Conservation (phyloP, 2,888 invertebrate genomes). For the Desoria tigrina region DNA sequence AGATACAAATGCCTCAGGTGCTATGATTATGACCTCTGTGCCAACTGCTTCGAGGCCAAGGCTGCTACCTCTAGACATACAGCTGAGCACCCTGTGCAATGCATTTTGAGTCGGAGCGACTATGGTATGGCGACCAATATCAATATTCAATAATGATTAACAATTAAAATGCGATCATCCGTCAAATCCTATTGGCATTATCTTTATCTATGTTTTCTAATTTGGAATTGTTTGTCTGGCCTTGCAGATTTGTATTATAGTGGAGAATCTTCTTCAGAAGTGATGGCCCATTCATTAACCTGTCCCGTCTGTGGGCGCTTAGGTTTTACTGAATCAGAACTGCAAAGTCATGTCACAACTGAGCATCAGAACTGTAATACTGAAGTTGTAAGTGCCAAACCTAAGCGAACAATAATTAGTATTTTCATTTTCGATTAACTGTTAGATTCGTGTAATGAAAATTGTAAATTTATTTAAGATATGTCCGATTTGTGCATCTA, state of each 20-base stretch:
- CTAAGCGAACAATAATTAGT: constrained; percentile 1
- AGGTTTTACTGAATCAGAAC: constrained; percentile 89
- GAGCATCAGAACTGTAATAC: constrained; percentile 89
- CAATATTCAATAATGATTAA: constrained; percentile 7
- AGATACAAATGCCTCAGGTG: constrained; percentile 99
- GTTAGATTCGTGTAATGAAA: no score
- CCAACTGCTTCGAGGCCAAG: constrained; percentile 90
- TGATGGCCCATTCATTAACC: constrained; percentile 93
- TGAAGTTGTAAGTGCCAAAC: constrained; percentile 75
- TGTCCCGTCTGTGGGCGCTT: constrained; percentile 96
- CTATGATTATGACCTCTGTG: constrained; percentile 98
- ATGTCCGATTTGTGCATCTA: constrained; percentile 95
- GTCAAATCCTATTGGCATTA: no score
- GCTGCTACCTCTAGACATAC: constrained; percentile 89
- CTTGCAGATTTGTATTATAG: constrained; percentile 86
- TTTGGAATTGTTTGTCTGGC: no score
- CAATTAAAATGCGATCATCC: no score
- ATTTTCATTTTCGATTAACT: neutral
- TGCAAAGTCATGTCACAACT: constrained; percentile 86
- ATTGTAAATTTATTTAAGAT: no score
- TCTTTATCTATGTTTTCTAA: no score
- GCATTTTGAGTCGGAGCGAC: constrained; percentile 93
- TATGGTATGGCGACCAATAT: constrained; percentile 86
- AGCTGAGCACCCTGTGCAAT: constrained; percentile 98
- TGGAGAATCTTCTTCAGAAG: constrained; percentile 85